Evolutionary conservation across 2,888 invertebrate genomes (phyloP), one percentile per base, ranked within the genome.

Genomic region (Venustoraphidia nigricollis): DNA sequence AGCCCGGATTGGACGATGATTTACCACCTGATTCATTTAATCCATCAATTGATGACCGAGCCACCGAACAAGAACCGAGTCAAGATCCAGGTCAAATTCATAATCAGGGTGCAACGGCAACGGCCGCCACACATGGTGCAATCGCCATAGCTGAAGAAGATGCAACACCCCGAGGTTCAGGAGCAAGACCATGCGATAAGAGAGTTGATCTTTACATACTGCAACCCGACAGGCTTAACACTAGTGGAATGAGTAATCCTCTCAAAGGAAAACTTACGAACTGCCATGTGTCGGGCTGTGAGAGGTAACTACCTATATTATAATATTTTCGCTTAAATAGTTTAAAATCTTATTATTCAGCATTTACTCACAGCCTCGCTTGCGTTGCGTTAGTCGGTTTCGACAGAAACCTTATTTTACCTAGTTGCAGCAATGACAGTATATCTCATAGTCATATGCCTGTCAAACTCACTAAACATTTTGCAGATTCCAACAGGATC

Each of bases 201-300:
- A 84, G 84, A 63, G 87, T 88, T 0, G 88, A 91, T 63, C 76
- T 93, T 36, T 93, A 89, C 66, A 81, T 85, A 50, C 66, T 90
- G 38, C 89, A 90, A 65, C 86, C 88, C 0, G 81, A 86, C 34
- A 71, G 86, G 54, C 73, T 90, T 39, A 88, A 82, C 59, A 84
- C 78, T 45, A 81, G 79, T 55, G 81, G 81, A 6, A 75, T 83
- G 57, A 86, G 82, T 54, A 89, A 87, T 67, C 90, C 89, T 34
- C 71, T 89, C 3, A 91, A 90, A 69, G 91, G 89, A 48, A 90
- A 89, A 66, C 71, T 89, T 41, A 90, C 88, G 38, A 91, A 89
- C 64, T 91, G 89, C 62, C 90, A 88, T 60, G 79, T 81, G 48
- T 87, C 86, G 40, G 89, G 88, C 52, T 91, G 91, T 62, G 89